Evolutionary conservation across 2,113 vertebrate genomes (phyloP), one percentile per base, ranked within the genome.

Genomic region (Camelus dromedarius): DNA sequence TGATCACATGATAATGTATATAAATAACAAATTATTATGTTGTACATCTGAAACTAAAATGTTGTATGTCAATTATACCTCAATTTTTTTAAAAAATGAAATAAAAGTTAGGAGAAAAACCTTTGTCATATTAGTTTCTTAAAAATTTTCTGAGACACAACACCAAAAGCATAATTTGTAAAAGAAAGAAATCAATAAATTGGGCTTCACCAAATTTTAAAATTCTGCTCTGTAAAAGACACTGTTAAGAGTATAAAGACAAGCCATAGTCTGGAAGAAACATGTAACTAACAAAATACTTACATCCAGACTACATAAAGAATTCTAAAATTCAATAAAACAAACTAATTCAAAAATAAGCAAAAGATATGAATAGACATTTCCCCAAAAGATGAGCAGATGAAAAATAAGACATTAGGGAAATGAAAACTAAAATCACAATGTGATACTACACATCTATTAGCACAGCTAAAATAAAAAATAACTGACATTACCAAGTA

Each of bases 361-460:
- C 24, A 95, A 84, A 90, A 90, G 10, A 76, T 77, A 4, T 93
- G n/a, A 91, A 85, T 50, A 83, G 32, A 76, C 56, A 90, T 72
- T 77, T 76, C 69, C 77, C 48, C 14, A 90, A 90, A 95, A 84
- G 32, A 90, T 50, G 77, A 14, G n/a, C 26, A 32, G 32, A 76
- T n/a, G 26, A 12, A 14, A 72, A 93, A 77, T 70, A 93, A 64
- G 28, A 80, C 26, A 72, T 58, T 60, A 80, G 28, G 18, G 48
- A 96, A 94, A 81, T 42, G 20, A 81, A 85, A 85, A 85, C 13
- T 84, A 70, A 79, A 96, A 48, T 54, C 64, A 93, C 30, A 82
- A 18, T 32, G 24, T 38, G 30, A 28, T 67, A 75, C 38, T 88
- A 88, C 16, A 20, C 1, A 77, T 35, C 30, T 72, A 69, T 72